phyloP scores from a whole-genome alignment of 2,113 vertebrate species.

The Onychostoma macrolepis region DNA sequence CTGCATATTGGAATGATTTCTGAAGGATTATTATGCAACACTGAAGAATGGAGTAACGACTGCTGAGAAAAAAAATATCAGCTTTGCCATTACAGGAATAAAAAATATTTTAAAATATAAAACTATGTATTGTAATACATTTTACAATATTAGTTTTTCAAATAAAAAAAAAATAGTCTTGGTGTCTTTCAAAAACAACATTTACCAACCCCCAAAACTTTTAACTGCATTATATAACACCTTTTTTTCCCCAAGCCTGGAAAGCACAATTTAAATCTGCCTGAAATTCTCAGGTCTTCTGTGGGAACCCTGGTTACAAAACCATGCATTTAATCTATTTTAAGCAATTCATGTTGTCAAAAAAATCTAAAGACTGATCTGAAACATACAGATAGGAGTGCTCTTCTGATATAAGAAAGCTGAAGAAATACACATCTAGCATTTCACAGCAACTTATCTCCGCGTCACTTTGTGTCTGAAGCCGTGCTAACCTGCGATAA shows the following conservation, averaged over 20 bases:
- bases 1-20: neutral
- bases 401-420: neutral
- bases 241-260: neutral
- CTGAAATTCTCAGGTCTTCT: neutral
- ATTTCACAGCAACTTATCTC: neutral
- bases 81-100: no score
- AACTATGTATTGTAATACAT: no score
- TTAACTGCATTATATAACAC: neutral
- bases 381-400: neutral
- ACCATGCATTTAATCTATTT: neutral
- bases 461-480: neutral
- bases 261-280: neutral
- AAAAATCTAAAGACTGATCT: neutral
- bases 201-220: no score
- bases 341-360: neutral
- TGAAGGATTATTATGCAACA: neutral
- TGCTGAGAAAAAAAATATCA: no score
- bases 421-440: neutral
- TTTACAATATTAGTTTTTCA: no score
- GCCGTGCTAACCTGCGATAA: neutral
- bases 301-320: neutral
- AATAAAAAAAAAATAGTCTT: no score
- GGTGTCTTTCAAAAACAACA: no score
- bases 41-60: neutral
- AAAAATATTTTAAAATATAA: no score